These are phyloP conservation scores for Stylophora pistillata DNA, from an alignment of 64 coral and sea anemone genomes.

Conservation along the genomic window DNA sequence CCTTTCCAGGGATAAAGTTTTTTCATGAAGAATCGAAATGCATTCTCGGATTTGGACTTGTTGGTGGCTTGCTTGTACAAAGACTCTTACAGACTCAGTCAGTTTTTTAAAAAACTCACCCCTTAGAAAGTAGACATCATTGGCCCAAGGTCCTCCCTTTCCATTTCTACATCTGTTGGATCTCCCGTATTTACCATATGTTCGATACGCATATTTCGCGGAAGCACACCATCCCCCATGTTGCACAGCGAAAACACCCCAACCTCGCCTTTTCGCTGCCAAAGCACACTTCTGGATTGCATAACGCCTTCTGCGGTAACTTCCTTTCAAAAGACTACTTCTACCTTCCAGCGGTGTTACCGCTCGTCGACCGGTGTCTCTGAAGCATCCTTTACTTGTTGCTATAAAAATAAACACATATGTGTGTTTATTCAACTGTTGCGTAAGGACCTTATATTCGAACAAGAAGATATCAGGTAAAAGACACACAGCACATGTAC, in stretches of 20 bases:
- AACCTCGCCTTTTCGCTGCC: slow-evolving; percentile 25
- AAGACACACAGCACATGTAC: no score
- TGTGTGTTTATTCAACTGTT: background rate
- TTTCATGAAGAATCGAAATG: no score
- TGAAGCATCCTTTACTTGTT: slow-evolving; percentile 30
- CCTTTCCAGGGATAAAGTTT: no score
- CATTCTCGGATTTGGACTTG: no score
- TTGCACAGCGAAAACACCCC: slow-evolving; percentile 14
- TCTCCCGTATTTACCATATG: slow-evolving; percentile 22
- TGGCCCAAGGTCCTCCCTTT: slow-evolving; percentile 50
- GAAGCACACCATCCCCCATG: slow-evolving; percentile 35
- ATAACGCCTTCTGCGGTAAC: slow-evolving; percentile 28
- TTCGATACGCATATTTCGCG: slow-evolving; percentile 13
- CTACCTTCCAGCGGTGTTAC: background rate
- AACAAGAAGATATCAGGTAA: no score
- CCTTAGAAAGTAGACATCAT: slow-evolving; percentile 43
- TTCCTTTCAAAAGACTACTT: slow-evolving; percentile 31
- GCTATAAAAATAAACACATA: background rate
- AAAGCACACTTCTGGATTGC: slow-evolving; percentile 33
- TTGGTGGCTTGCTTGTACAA: no score
- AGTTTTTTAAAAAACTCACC: background rate
- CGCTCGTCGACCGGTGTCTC: slow-evolving; percentile 33
- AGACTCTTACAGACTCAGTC: background rate
- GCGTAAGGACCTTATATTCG: background rate
- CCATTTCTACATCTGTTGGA: background rate